Percentiles rank a stretch among this genome's conserved stretches.
Conservation (phyloP, 2,888 invertebrate species). For the Eupelmus urozonus region DNA sequence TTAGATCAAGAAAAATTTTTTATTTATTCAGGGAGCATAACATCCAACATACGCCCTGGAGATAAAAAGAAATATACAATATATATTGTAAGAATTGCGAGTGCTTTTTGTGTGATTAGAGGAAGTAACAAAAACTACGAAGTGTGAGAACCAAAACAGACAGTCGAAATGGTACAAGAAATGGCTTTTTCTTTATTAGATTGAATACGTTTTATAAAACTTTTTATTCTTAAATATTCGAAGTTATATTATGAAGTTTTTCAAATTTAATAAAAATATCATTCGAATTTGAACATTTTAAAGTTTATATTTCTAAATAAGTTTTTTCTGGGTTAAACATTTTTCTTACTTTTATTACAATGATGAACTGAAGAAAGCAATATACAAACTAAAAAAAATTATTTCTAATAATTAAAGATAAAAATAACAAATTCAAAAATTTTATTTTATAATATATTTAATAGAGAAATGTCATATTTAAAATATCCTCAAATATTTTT, state of each 20-base stretch:
- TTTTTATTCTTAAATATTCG: too few relatives aligned
- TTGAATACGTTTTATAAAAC: too few relatives aligned
- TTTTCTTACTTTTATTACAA: neutral
- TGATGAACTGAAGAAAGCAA: too few relatives aligned
- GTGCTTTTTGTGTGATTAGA: constrained; percentile 44
- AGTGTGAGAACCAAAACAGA: constrained; percentile 45
- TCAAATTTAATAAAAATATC: neutral
- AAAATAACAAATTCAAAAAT: neutral
- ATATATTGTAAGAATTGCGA: constrained; percentile 26
- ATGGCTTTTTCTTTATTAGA: neutral
- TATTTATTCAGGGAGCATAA: constrained; percentile 10
- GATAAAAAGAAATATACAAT: constrained; percentile 29
- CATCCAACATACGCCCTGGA: constrained; percentile 18
- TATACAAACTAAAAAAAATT: neutral
- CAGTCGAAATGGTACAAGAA: constrained; percentile 11
- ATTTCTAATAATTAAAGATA: neutral
- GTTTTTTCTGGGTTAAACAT: neutral
- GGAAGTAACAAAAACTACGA: constrained; percentile 41
- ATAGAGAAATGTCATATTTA: too few relatives aligned
- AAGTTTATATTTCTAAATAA: neutral
- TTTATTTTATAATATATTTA: too few relatives aligned
- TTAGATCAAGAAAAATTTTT: constrained; percentile 13
- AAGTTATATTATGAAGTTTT: too few relatives aligned
- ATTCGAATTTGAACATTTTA: too few relatives aligned
- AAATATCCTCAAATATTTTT: neutral